Base-by-base conservation (phyloP, 2,888 invertebrate genomes). In the Elmis aenea region DNA sequence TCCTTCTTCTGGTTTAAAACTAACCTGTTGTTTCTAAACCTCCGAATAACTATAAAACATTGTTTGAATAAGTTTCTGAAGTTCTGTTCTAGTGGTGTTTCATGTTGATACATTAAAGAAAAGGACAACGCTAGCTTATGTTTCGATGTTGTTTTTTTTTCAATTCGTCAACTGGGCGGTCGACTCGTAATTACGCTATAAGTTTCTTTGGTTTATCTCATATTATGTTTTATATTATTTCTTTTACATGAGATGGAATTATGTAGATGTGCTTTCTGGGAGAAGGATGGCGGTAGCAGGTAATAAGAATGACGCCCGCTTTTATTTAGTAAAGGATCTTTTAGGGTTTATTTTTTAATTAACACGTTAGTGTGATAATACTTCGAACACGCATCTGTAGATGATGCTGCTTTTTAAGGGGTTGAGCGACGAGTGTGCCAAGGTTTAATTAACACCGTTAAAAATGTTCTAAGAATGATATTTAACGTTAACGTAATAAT, bases 151-250 rank as follows among this genome's bases (percentile, higher is more conserved):
- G n/a, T n/a, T n/a, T n/a, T n/a, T n/a, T n/a, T n/a, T n/a, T n/a
- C n/a, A n/a, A n/a, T n/a, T n/a, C n/a, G n/a, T n/a, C n/a, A 30
- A 30, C 30, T 13, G 30, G 30, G 30, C 30, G 30, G 30, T 30
- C 30, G 29, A n/a, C 9, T 22, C 9, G 21, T 35, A 40, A 40
- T 32, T 32, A 38, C 25, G 34, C 26, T 30, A 40, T 29, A 40
- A 40, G 25, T 35, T 22, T 25, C 36, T 36, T 36, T 28, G 13
- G 24, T 36, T 36, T 36, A 36, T 36, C 36, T 36, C 23, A 10
- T 35, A 30, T 36, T 36, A 29, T 12, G 29, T 36, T 23, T 36
- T 36, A 13, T 30, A 10, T 20, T 29, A 12, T 22, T 30, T 30
- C 21, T 29, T 29, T 29, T 36, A 27, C 16, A 28, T 25, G 25